A percentile compares a stretch with the other conserved stretches of the same genome.
Evolutionary conservation across 53 echinoderm and acorn worm species (phyloP).

Genomic region (Paracentrotus lividus): DNA sequence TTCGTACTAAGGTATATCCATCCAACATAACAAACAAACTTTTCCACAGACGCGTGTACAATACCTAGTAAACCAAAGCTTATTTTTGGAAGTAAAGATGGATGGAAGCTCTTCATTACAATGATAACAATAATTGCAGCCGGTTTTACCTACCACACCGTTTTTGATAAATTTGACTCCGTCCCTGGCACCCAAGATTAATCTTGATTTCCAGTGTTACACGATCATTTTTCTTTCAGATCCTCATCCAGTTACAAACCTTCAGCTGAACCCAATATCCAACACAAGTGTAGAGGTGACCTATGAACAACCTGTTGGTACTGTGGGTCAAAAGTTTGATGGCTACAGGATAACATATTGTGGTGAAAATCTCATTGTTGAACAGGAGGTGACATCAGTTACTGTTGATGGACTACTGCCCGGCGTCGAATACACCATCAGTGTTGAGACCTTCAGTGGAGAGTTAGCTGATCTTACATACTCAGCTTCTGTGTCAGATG

Average conservation of each 20-base stretch:
- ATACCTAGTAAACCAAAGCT: too few relatives aligned
- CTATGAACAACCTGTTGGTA: neutral
- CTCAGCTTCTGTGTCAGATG: neutral
- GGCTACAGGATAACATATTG: constrained; percentile 24
- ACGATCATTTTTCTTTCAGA: neutral
- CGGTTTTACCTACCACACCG: too few relatives aligned
- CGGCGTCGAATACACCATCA: neutral
- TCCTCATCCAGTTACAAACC: neutral
- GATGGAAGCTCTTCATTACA: too few relatives aligned
- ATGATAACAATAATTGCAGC: too few relatives aligned
- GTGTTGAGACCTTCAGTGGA: constrained; percentile 41
- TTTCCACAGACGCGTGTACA: too few relatives aligned
- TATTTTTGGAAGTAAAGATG: too few relatives aligned
- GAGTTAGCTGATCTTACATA: constrained; percentile 15
- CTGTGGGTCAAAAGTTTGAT: neutral
- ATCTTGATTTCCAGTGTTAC: too few relatives aligned
- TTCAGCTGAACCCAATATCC: neutral
- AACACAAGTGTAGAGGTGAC: neutral
- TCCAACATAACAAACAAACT: too few relatives aligned
- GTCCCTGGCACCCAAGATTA: too few relatives aligned
- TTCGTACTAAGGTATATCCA: too few relatives aligned
- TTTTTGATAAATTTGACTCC: too few relatives aligned
- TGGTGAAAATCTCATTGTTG: neutral
- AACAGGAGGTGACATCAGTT: neutral
- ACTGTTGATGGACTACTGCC: neutral